Percentiles rank a stretch among this genome's conserved stretches.
Conservation (phyloP, 2,797 vertebrate genomes). For the Brotogeris chrysoptera region DNA sequence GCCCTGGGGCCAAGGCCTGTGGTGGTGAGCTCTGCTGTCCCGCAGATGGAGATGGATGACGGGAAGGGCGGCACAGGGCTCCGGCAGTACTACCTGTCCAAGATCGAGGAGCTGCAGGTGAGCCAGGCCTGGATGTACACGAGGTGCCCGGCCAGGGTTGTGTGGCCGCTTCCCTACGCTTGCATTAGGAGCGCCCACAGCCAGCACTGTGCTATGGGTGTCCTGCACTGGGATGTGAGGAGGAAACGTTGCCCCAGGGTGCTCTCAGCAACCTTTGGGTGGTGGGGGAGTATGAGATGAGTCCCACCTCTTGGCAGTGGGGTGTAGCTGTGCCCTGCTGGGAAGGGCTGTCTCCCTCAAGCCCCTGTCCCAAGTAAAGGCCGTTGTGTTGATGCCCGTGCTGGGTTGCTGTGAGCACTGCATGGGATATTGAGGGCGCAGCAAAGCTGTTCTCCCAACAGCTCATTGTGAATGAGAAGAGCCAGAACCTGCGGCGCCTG, state of each 20-base stretch:
- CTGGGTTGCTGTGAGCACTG: too few species aligned
- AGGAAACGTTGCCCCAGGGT: too few species aligned
- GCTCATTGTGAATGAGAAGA: constrained; percentile 97
- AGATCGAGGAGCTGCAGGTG: constrained; percentile 98
- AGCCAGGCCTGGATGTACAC: constrained; percentile 1
- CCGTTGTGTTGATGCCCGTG: accelerated
- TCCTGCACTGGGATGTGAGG: background rate
- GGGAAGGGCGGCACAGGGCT: constrained; percentile 92
- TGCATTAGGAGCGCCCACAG: background rate
- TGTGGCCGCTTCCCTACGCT: background rate
- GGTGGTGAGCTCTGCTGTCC: background rate
- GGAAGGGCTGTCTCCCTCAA: accelerated
- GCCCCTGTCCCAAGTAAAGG: accelerated
- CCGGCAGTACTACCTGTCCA: constrained; percentile 95
- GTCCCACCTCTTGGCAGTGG: too few species aligned
- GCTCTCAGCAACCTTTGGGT: background rate
- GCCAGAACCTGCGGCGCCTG: constrained; percentile 93
- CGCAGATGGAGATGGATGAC: constrained; percentile 95
- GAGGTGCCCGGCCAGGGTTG: background rate
- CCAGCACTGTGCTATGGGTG: too few species aligned
- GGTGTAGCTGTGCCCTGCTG: accelerated
- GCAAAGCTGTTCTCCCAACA: constrained; percentile 33
- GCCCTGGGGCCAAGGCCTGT: too few species aligned
- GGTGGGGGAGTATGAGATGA: accelerated
- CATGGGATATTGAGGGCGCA: accelerated